A percentile compares a stretch with the other conserved stretches of the same genome.
Conservation (phyloP, 2,797 vertebrate genomes). For the Trichosurus vulpecula region DNA sequence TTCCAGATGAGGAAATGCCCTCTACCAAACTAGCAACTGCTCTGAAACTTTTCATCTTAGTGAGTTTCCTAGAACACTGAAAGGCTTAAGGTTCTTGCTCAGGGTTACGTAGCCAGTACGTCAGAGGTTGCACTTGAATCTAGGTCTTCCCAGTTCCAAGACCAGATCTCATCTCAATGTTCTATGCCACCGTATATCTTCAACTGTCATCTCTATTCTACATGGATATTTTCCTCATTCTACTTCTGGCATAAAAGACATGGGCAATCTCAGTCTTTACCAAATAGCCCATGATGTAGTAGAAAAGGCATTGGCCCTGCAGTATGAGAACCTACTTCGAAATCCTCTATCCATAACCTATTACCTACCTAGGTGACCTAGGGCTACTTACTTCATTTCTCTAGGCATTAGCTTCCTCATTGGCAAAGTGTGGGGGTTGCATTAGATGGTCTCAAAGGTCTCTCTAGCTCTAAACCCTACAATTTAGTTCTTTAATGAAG, state of each 20-base stretch:
- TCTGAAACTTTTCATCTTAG: background rate
- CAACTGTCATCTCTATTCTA: background rate
- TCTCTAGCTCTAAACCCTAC: background rate
- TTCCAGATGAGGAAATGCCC: background rate
- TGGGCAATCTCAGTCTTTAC: slow-evolving; percentile 30
- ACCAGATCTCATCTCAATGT: too few relatives aligned
- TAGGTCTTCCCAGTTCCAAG: too few relatives aligned
- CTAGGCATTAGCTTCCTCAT: slow-evolving; percentile 28
- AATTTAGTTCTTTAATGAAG: background rate
- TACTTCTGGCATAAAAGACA: background rate
- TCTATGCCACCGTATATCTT: too few relatives aligned
- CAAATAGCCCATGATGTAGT: background rate
- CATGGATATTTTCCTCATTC: background rate
- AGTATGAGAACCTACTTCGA: background rate
- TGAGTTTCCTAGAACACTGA: background rate
- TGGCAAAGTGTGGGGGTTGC: slow-evolving; percentile 24
- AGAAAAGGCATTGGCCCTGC: too few relatives aligned
- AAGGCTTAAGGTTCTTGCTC: background rate
- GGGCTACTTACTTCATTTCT: background rate
- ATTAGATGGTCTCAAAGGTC: background rate
- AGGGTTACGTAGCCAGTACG: background rate
- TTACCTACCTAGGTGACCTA: background rate
- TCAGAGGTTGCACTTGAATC: too few relatives aligned
- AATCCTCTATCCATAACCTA: background rate
- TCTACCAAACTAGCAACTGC: background rate